Base-by-base conservation (phyloP, 2,888 invertebrate genomes). In the Leptopilina drosophilae region DNA sequence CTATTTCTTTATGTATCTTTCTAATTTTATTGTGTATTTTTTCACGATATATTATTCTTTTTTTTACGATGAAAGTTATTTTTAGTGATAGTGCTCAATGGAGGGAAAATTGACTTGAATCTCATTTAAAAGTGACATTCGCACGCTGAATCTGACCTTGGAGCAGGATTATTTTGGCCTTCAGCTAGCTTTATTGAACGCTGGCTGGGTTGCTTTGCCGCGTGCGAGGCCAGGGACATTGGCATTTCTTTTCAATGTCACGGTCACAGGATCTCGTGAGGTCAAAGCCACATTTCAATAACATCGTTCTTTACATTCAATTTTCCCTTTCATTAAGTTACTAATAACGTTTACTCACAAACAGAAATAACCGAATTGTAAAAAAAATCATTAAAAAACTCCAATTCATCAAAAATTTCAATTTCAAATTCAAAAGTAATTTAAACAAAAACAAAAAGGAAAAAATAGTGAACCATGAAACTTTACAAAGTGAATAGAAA, bases 161-260 rank as follows among this genome's bases (percentile, higher is more conserved):
- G 83, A 77, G 80, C 79, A 53, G 59, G 64, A 64, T 83, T 80
- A 85, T 82, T 82, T 86, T 84, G 84, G 85, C 83, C 85, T 85
- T 85, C 85, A 86, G 82, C 64, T 76, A 59, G 89, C 90, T 89
- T 85, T 89, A 90, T 90, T 88, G 90, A 90, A 90, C 90, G 81
- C 80, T 77, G 80, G 83, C 78, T 76, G 78, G 78, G 82, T 82
- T 78, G 77, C 77, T 81, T 82, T 78, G 79, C 78, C 79, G 80
- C 66, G 79, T 79, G 85, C 88, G 87, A 87, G 88, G 87, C 88
- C 88, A 88, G 87, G 89, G 87, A 82, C 87, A 86, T 81, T 46
- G 83, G 78, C 77, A 78, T 78, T 42, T 76, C 49, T 77, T 64
- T 79, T 84, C 87, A 88, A 86, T 88, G 88, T 87, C 87, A 88